Percentiles rank a stretch among this genome's conserved stretches.
These are phyloP conservation scores for Mus pahari DNA, from an alignment of 2,113 vertebrate species.

Conservation along the genomic window DNA sequence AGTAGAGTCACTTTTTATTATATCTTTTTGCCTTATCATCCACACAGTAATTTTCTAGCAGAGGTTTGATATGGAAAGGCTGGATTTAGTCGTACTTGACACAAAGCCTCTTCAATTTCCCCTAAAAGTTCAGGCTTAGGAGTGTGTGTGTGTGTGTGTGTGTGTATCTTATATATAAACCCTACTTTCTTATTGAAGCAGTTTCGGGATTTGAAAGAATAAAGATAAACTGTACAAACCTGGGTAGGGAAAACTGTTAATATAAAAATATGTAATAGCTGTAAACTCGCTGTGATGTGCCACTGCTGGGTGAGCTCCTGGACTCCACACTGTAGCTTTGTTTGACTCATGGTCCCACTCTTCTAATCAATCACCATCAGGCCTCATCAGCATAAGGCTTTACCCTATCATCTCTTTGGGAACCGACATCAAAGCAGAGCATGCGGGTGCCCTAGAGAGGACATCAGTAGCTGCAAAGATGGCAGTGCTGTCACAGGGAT, in stretches of 20 bases:
- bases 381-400: conserved; percentile 84
- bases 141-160: conserved; percentile 82
- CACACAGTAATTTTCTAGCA: conserved; percentile 99
- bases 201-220: conserved; percentile 98
- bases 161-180: conserved; percentile 80
- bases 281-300: conserved; percentile 81
- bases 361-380: conserved; percentile 87
- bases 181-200: conserved; percentile 91
- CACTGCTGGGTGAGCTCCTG: conserved; percentile 82
- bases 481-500: conserved; percentile 63
- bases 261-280: conserved; percentile 86
- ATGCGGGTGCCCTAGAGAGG: conserved; percentile 81
- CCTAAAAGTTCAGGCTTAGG: conserved; percentile 94
- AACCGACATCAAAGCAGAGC: conserved; percentile 84
- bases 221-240: conserved; percentile 94
- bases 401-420: conserved; percentile 84
- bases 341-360: conserved; percentile 77
- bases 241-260: conserved; percentile 89
- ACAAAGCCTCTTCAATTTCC: conserved; percentile 99
- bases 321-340: conserved; percentile 82
- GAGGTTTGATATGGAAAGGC: conserved; percentile 98
- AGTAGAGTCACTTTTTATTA: conserved; percentile 99
- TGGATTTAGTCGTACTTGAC: conserved; percentile 99
- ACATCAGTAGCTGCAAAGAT: conserved; percentile 78
- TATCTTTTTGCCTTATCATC: conserved; percentile 99